Evolutionary conservation across 2,797 vertebrate genomes (phyloP).

Genomic region (Limnodromus scolopaceus): DNA sequence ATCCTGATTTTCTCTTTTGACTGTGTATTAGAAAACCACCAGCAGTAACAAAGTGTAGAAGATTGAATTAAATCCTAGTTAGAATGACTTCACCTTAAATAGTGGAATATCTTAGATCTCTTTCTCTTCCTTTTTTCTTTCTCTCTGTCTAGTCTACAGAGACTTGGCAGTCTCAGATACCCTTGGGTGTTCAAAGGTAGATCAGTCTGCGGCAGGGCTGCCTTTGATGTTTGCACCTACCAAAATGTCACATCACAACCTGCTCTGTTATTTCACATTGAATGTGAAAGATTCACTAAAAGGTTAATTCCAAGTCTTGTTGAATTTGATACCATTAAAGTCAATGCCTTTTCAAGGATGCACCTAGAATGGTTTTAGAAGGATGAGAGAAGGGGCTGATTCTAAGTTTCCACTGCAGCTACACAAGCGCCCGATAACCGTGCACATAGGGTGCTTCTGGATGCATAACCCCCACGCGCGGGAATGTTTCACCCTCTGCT

Average conservation of each 20-base stretch:
- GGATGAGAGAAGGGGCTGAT: neutral
- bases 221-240: conserved; percentile 89
- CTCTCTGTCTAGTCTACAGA: conserved; percentile 80
- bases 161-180: conserved; percentile 85
- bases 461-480: accelerated
- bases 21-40: conserved; percentile 62
- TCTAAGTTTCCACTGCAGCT: neutral
- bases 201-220: conserved; percentile 82
- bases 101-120: conserved; percentile 42
- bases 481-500: neutral
- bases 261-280: conserved; percentile 83
- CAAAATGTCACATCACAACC: conserved; percentile 87
- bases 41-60: conserved; percentile 60
- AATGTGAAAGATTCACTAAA: conserved; percentile 79
- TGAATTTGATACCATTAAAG: conserved; percentile 78
- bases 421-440: accelerated
- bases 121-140: conserved; percentile 39
- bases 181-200: conserved; percentile 90
- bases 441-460: neutral
- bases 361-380: neutral
- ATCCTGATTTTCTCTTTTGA: conserved; percentile 67
- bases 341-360: conserved; percentile 53
- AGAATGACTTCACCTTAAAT: conserved; percentile 66
- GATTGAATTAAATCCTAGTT: conserved; percentile 68
- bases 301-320: conserved; percentile 89